Base-by-base conservation (phyloP, 2,888 invertebrate genomes). In the Zeuzera pyrina region DNA sequence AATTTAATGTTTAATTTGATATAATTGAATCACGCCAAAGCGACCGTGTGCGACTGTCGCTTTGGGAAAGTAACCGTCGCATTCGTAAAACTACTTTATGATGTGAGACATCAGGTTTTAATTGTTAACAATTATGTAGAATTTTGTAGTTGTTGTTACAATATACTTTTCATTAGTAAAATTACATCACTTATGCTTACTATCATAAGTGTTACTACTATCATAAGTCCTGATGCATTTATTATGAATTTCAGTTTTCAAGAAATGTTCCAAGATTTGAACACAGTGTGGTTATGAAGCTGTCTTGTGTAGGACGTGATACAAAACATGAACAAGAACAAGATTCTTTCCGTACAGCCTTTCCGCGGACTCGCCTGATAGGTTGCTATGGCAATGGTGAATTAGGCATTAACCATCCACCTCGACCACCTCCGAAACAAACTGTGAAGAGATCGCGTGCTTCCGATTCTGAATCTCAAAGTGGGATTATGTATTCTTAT, bases 331-430 rank as follows among this genome's bases (percentile, higher is more conserved):
- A 65, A 2, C 31, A 61, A 0, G 84, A 84, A 38, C 73, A 77
- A 36, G 61, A 70, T 7, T 57, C 51, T 28, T 79, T 84, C 43
- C 60, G 78, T 0, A 49, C 56, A 0, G 65, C 56, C 5, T 84
- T 84, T 43, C 84, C 84, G 0, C 42, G 52, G 29, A 83, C 79
- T 0, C 59, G 64, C 2, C 38, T 81, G 2, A 46, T 69, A 10
- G 84, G 84, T 22, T 77, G 77, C 47, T 83, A 71, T 43, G 84
- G 84, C 2, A 79, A 81, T 36, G 83, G 83, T 0, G 84, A 84
- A 46, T 41, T 84, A 1, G 84, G 84, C 0, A 30, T 72, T 24
- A 68, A 78, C 42, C 57, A 66, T 28, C 78, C 81, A 0, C 35
- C 49, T 2, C 57, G 57, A 2, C 41, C 49, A 3, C 8, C 13